phyloP scores from a whole-genome alignment of 2,113 vertebrate genomes.

The Mohoua ochrocephala region DNA sequence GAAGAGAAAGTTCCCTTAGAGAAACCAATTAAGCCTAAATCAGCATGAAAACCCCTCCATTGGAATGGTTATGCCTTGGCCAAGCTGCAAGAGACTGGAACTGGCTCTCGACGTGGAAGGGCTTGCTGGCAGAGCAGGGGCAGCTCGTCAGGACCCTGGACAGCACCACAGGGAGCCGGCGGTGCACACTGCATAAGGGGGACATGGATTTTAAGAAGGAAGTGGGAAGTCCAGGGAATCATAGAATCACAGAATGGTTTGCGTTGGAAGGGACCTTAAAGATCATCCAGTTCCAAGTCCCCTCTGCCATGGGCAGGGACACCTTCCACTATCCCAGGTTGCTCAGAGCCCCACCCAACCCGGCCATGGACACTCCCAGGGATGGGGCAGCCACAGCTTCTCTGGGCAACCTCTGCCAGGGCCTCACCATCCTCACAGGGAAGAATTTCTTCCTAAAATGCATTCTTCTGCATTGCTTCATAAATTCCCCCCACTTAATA shows the following conservation, averaged over 20 bases:
- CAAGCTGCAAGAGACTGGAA: not conserved
- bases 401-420: not conserved
- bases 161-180: constrained; percentile 12
- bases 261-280: not conserved
- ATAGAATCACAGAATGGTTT: not conserved
- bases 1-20: not conserved
- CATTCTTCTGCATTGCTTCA: not conserved
- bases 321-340: fast-evolving
- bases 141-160: constrained; percentile 71
- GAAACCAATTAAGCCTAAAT: not conserved
- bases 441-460: not conserved
- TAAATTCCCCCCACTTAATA: fast-evolving
- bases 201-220: fast-evolving
- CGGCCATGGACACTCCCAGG: not conserved
- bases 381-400: not conserved
- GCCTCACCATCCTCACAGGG: fast-evolving
- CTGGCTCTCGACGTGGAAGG: fast-evolving
- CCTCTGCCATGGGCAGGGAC: not conserved
- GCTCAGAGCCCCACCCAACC: fast-evolving
- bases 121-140: not conserved
- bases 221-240: not conserved
- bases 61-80: not conserved
- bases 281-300: not conserved
- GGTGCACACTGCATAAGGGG: fast-evolving
- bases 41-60: not conserved